These are phyloP conservation scores for Bombylius discolor DNA, from an alignment of 2,888 invertebrate genomes.

Conservation along the genomic window DNA sequence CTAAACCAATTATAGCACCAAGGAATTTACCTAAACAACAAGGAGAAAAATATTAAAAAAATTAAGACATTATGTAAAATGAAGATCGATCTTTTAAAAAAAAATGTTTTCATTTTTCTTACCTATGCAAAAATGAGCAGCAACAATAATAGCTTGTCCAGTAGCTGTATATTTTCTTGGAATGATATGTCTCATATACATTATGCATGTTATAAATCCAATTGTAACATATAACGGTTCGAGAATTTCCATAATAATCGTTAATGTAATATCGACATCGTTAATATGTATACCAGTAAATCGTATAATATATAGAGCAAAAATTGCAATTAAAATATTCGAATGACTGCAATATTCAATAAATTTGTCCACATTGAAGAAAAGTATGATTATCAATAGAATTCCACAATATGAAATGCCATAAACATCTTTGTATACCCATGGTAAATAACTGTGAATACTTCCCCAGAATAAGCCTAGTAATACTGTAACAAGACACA, in stretches of 20 bases:
- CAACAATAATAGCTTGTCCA: conserved; percentile 64
- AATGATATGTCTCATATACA: conserved; percentile 69
- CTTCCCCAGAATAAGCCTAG: conserved; percentile 70
- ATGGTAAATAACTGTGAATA: conserved; percentile 62
- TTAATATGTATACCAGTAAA: conserved; percentile 50
- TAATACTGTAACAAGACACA: conserved; percentile 53
- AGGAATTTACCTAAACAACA: conserved; percentile 51
- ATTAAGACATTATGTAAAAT: too few relatives aligned
- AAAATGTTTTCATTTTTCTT: conserved; percentile 13
- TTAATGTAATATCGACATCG: conserved; percentile 45
- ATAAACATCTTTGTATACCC: conserved; percentile 39
- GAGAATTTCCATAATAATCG: conserved; percentile 55
- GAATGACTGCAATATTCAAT: conserved; percentile 72
- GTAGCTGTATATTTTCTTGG: conserved; percentile 63
- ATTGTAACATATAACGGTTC: conserved; percentile 65
- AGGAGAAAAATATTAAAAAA: background rate
- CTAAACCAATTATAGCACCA: conserved; percentile 52
- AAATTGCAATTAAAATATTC: conserved; percentile 70
- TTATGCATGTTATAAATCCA: conserved; percentile 65
- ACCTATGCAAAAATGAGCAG: conserved; percentile 68
- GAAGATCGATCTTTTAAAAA: too few relatives aligned
- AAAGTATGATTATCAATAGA: conserved; percentile 25
- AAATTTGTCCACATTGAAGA: conserved; percentile 58
- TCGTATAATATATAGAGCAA: conserved; percentile 64
- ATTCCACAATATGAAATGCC: conserved; percentile 23